phyloP scores from a whole-genome alignment of 2,888 invertebrate species.

The Diabrotica balteata region DNA sequence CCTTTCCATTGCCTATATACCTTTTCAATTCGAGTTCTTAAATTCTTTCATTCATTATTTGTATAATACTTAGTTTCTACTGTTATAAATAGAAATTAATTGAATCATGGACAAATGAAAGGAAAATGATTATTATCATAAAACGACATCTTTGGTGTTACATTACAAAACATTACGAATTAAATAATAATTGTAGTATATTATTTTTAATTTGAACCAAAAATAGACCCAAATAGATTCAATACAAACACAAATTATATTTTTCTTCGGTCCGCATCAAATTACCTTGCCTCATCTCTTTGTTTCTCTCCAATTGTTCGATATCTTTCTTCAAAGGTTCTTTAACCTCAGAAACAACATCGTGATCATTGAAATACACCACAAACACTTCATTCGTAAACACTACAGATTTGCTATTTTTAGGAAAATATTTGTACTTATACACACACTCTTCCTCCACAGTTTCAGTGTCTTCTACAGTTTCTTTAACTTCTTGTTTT shows the following conservation, averaged over 20 bases:
- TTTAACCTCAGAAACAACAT: conserved; percentile 60
- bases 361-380: conserved; percentile 69
- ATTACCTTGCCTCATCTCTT: conserved; percentile 67
- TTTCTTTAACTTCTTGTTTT: conserved; percentile 29
- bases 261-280: conserved; percentile 45
- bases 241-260: conserved; percentile 47
- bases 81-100: too few species aligned
- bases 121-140: too few species aligned
- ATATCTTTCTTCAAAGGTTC: conserved; percentile 70
- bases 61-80: too few species aligned
- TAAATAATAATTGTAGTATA: too few species aligned
- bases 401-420: conserved; percentile 59
- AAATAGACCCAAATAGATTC: conserved; percentile 19
- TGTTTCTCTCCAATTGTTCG: conserved; percentile 70
- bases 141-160: too few species aligned
- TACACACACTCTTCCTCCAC: conserved; percentile 41
- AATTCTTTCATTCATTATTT: too few species aligned
- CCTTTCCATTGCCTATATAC: too few species aligned
- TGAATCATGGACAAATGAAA: too few species aligned
- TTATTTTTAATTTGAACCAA: conserved; percentile 4
- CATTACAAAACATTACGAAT: too few species aligned
- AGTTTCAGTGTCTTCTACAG: conserved; percentile 27
- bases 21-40: too few species aligned
- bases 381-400: conserved; percentile 67
- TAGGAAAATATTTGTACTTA: conserved; percentile 53